Evolutionary conservation across 2,113 vertebrate species (phyloP).

Genomic region (Cacatua alba): DNA sequence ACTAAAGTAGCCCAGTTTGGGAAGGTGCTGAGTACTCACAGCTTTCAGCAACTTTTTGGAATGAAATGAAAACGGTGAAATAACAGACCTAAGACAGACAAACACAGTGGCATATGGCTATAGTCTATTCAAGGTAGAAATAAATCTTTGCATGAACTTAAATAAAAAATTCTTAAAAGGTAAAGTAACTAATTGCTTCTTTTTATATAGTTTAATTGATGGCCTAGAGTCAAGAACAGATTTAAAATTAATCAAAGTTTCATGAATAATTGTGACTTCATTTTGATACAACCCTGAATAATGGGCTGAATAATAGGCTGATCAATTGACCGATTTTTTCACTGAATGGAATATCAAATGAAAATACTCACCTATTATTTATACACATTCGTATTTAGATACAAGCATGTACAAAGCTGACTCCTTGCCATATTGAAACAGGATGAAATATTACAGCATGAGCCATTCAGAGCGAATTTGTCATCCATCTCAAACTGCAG

Average conservation of each 20-base stretch:
- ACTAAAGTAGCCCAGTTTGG: not conserved
- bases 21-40: constrained; percentile 1
- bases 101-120: not conserved
- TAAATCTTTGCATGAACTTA: not conserved
- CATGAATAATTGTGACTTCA: constrained; percentile 37
- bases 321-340: constrained; percentile 21
- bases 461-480: not conserved
- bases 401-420: not conserved
- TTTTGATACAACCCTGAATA: not conserved
- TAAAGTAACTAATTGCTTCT: constrained; percentile 14
- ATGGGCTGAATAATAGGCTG: constrained; percentile 20
- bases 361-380: constrained; percentile 24
- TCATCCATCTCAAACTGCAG: not conserved
- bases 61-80: not conserved
- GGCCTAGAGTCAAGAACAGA: not conserved
- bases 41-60: not conserved
- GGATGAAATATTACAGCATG: not conserved
- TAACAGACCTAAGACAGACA: not conserved
- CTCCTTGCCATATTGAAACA: not conserved
- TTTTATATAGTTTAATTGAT: constrained; percentile 14
- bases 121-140: not conserved
- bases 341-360: not conserved
- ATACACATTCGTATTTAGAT: not conserved
- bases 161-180: not conserved
- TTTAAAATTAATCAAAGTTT: constrained; percentile 33